Conservation (phyloP, 2,113 vertebrate genomes). For the Petrocephalus zakoni region DNA sequence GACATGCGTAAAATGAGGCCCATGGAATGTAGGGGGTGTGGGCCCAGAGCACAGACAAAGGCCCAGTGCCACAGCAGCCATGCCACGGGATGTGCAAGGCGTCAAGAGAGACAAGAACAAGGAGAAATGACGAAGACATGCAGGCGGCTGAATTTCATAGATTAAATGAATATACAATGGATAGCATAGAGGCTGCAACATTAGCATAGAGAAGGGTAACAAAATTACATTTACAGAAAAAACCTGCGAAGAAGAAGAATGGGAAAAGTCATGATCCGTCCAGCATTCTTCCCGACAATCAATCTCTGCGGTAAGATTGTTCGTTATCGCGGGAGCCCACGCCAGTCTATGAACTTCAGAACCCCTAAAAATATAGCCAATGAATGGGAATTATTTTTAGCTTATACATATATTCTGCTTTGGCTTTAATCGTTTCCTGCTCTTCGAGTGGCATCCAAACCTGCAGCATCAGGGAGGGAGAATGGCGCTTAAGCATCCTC, state of each 20-base stretch:
- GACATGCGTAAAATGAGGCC: background rate
- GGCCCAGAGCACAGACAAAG: background rate
- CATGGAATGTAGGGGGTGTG: background rate
- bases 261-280: background rate
- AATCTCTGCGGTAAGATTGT: background rate
- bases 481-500: background rate
- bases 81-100: background rate
- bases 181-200: background rate
- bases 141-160: background rate
- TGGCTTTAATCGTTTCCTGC: background rate
- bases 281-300: background rate
- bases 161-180: background rate
- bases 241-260: background rate
- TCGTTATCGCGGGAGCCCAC: too few species aligned
- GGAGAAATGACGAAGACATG: background rate
- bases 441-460: background rate
- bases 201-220: background rate
- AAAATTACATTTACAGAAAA: background rate
- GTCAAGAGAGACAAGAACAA: background rate
- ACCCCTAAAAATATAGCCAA: background rate
- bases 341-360: background rate
- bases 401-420: background rate
- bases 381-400: background rate
- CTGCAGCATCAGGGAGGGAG: background rate
- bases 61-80: background rate